Evolutionary conservation across 37 sponge, comb jelly and placozoan genomes (phyloP).

Genomic region (Ephydatia muelleri): DNA sequence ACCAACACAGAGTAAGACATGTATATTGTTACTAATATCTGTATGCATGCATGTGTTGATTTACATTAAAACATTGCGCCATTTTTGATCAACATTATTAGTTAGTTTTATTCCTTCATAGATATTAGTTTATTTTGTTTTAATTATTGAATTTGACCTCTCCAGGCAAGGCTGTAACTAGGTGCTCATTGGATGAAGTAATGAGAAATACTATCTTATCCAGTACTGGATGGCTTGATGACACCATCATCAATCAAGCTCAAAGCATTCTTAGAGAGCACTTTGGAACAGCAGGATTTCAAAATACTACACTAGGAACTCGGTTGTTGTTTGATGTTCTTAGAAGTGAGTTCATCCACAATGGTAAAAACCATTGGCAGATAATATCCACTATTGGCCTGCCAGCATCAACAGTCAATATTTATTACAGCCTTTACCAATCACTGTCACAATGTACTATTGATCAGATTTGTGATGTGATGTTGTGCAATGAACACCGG

Average conservation of each 20-base stretch:
- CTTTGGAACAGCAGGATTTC: neutral
- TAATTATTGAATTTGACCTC: neutral
- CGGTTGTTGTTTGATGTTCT: neutral
- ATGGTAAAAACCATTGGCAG: constrained; percentile 22
- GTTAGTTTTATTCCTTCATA: no score
- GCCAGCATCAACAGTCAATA: neutral
- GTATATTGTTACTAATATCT: neutral
- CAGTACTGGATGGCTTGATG: neutral
- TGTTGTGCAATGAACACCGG: neutral
- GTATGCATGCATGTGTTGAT: neutral
- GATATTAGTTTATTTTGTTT: neutral
- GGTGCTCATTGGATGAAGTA: neutral
- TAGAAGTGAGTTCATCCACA: constrained; percentile 5
- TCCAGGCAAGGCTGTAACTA: neutral
- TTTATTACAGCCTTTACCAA: constrained; percentile 9
- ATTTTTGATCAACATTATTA: no score
- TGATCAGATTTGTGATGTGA: neutral
- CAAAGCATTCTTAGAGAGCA: neutral
- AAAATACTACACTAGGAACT: neutral
- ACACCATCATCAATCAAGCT: neutral
- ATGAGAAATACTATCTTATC: neutral
- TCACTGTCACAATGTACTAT: neutral
- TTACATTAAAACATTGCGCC: no score
- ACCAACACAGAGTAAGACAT: neutral
- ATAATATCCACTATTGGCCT: constrained; percentile 6